phyloP scores from a whole-genome alignment of 1,140 invertebrate species.

The Pogonognathellus flavescens region DNA sequence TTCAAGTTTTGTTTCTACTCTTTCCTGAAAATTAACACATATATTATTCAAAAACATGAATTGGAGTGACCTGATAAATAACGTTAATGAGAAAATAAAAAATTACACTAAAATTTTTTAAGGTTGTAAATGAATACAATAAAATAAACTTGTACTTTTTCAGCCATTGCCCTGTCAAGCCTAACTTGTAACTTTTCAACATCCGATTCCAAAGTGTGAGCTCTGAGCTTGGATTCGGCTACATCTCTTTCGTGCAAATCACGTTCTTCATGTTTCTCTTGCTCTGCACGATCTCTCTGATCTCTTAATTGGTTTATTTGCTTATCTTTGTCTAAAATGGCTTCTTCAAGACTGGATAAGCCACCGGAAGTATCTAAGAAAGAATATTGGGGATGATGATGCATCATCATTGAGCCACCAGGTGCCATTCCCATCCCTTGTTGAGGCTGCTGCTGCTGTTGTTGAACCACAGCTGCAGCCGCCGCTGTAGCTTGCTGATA shows the following conservation, averaged over 20 bases:
- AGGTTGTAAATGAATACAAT: background rate
- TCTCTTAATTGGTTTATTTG: constrained; percentile 93
- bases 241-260: constrained; percentile 93
- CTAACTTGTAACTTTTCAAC: constrained; percentile 89
- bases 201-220: constrained; percentile 87
- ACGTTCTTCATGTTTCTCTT: constrained; percentile 95
- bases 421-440: background rate
- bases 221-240: constrained; percentile 94
- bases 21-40: constrained; percentile 68
- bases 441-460: constrained; percentile 17
- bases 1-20: constrained; percentile 88
- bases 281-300: constrained; percentile 94
- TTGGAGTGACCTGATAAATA: background rate
- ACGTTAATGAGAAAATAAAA: background rate
- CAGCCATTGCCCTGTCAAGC: constrained; percentile 86
- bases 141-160: constrained; percentile 76
- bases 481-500: constrained; percentile 19
- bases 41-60: background rate
- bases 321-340: constrained; percentile 96
- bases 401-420: constrained; percentile 39
- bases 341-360: constrained; percentile 92
- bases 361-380: constrained; percentile 75
- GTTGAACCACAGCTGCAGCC: constrained; percentile 8
- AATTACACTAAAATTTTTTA: background rate
- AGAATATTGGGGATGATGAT: constrained; percentile 32